Percentiles rank a stretch among this genome's conserved stretches.
phyloP scores from a whole-genome alignment of 2,888 invertebrate species.

The Helicoverpa assulta region DNA sequence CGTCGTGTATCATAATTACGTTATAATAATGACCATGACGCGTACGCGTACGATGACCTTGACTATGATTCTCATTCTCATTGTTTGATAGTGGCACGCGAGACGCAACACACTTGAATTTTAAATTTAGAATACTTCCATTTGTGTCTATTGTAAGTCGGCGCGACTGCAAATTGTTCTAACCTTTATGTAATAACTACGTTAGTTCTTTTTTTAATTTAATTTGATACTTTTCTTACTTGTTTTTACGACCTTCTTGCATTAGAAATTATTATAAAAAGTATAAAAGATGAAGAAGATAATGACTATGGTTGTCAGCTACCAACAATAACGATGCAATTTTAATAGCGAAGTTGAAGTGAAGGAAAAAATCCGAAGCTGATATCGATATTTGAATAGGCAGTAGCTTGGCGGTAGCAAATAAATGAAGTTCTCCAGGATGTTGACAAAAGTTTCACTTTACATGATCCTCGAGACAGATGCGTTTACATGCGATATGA shows the following conservation, averaged over 20 bases:
- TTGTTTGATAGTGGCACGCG: constrained; percentile 79
- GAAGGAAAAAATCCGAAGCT: constrained; percentile 20
- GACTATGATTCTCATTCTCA: constrained; percentile 79
- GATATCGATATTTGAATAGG: constrained; percentile 56
- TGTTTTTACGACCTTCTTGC: neutral
- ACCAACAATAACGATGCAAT: constrained; percentile 11
- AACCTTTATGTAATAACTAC: constrained; percentile 49
- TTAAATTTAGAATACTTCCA: constrained; percentile 73
- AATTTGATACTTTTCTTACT: constrained; percentile 5
- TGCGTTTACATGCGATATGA: constrained; percentile 67
- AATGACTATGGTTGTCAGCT: constrained; percentile 1
- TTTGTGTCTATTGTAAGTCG: constrained; percentile 58
- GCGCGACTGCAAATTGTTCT: constrained; percentile 58
- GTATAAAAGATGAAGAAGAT: neutral
- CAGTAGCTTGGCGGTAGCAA: constrained; percentile 46
- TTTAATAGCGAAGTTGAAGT: constrained; percentile 27
- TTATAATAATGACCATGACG: constrained; percentile 83
- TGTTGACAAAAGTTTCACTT: constrained; percentile 74
- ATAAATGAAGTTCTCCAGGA: constrained; percentile 62
- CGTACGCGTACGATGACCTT: constrained; percentile 85
- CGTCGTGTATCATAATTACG: constrained; percentile 80
- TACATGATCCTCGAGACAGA: constrained; percentile 73
- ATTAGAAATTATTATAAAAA: neutral
- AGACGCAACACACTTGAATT: constrained; percentile 70
- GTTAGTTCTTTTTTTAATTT: constrained; percentile 25